Evolutionary conservation across 1,140 invertebrate genomes (phyloP), one percentile per base, ranked within the genome.

Genomic region (Solenopsis invicta): DNA sequence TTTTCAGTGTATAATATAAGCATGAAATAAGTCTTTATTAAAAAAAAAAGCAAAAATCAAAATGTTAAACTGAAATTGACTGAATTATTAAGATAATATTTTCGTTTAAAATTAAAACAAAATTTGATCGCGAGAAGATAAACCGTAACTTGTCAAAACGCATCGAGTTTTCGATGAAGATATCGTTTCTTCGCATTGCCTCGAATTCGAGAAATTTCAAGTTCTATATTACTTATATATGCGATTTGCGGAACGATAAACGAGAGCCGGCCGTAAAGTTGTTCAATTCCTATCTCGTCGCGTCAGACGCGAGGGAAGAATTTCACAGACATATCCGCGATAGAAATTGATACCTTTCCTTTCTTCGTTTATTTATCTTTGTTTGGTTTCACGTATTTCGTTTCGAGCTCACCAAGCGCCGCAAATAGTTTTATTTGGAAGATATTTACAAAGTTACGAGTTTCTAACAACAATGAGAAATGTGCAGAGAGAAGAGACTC

Each of bases 221-320:
- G 54, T 77, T 61, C 56, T 69, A 56, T 56, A 61, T 75, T 52
- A 61, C 41, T 86, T 59, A 75, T 45, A 61, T 67, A 29, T 16
- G 41, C 41, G 29, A 61, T 41, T 80, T 54, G 29, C n/a, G 52
- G 12, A 61, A 34, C 34, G 48, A 69, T 86, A 81, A 86, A 66
- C 75, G 75, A 75, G 48, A 86, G 50, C 59, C 56, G 61, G 29
- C 52, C n/a, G 37, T 87, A 77, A 86, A 86, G 72, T 82, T 77
- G 66, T 90, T 56, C 89, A 82, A 91, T 91, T 90, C 80, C 86
- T 72, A 91, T 90, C 66, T 88, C 87, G 87, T 74, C 88, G 45
- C 77, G 64, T n/a, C 41, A 59, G 56, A 52, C 72, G 61, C 72
- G 16, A 24, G 9, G 48, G 18, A 71, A 56, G 69, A 62, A 80